Evolutionary conservation across 2,797 vertebrate genomes (phyloP).

Genomic region (Xenentodon cancila): DNA sequence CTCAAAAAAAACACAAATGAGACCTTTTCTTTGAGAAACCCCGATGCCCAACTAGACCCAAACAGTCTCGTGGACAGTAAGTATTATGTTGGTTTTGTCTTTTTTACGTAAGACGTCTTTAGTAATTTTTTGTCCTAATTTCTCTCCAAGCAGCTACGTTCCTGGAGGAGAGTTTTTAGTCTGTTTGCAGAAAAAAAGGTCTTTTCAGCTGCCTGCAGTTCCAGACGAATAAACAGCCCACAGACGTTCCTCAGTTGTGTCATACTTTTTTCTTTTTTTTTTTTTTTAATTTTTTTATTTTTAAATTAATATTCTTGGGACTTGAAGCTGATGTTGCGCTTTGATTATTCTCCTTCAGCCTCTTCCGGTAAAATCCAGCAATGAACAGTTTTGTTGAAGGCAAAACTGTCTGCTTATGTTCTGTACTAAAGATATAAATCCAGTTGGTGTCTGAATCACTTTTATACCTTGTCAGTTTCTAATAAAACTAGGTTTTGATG

Average conservation of each 20-base stretch:
- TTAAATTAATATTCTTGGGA: background rate
- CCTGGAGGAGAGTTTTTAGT: constrained; percentile 74
- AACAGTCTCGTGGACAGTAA: constrained; percentile 82
- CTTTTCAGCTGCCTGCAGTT: constrained; percentile 73
- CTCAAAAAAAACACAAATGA: constrained; percentile 83
- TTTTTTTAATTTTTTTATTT: no score
- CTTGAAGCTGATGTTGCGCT: no score
- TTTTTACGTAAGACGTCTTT: background rate
- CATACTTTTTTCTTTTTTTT: no score
- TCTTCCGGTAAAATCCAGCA: background rate
- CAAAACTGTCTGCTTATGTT: background rate
- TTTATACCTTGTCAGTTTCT: background rate
- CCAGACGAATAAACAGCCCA: constrained; percentile 79
- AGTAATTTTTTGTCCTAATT: background rate
- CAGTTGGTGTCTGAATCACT: background rate
- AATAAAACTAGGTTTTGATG: background rate
- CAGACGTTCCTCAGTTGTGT: no score
- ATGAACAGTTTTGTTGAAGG: background rate
- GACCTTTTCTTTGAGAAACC: constrained; percentile 80
- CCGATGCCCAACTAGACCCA: constrained; percentile 80
- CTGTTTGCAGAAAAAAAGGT: no score
- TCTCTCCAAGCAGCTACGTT: constrained; percentile 75
- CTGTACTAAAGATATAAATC: background rate
- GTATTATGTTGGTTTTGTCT: constrained; percentile 1
- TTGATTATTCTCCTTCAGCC: background rate